Base-by-base conservation (phyloP, 2,888 invertebrate species). In the Drosophila parthenogenetica region DNA sequence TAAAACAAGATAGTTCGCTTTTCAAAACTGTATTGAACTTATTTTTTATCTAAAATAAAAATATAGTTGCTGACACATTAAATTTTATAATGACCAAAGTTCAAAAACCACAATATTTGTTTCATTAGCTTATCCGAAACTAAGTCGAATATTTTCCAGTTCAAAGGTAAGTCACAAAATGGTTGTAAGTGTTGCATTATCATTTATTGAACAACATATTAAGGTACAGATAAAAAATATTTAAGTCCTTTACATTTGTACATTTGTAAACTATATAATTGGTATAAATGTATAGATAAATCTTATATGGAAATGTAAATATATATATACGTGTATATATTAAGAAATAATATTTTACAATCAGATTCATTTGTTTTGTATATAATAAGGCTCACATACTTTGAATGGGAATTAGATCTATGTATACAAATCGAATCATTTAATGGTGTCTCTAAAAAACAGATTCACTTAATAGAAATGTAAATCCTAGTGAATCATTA, bases 1-100 rank as follows among this genome's bases (percentile, higher is more conserved):
- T 99, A 98, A 55, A 93, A 99, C 98, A 14, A 8, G 45, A 58
- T 62, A 14, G 22, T n/a, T 3, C 29, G 35, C 16, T 10, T 14
- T 35, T 60, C 14, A 16, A 46, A 55, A 37, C 49, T 59, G 62
- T 68, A 68, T 70, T 60, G 50, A 46, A 70, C 55, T 53, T 54
- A 57, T 50, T 66, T 63, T 69, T 54, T 58, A 69, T 51, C 42
- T 37, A 69, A 72, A 53, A 67, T 29, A 39, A 64, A 70, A 67
- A 59, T 55, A 55, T 63, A 65, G 50, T 63, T 58, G 42, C 73
- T 51, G 62, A 67, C 45, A 49, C 62, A 73, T 62, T 45, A 13
- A 60, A 66, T 66, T 73, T 66, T 62, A 63, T 73, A 83, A 65
- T 58, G 51, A 50, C 64, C 64, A 16, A n/a, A n/a, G n/a, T n/a